These are phyloP conservation scores for Camponotus vicinus DNA, from an alignment of 1,140 invertebrate genomes.

Conservation along the genomic window DNA sequence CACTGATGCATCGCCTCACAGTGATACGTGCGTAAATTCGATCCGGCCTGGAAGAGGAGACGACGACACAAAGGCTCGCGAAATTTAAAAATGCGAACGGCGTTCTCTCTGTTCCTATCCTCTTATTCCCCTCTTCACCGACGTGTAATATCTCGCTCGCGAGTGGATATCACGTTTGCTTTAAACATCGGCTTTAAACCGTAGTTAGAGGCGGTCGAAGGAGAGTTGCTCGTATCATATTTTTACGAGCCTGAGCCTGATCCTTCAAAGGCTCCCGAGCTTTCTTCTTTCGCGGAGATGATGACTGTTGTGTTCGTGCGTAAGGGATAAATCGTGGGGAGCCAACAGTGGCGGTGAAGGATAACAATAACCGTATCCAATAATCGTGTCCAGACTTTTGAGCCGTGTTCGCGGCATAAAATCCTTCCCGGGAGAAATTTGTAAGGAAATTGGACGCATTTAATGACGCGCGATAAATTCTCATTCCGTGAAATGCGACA, in stretches of 20 bases:
- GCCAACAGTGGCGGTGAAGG: background rate
- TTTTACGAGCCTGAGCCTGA: conserved; percentile 6
- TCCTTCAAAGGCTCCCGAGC: background rate
- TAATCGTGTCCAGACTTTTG: background rate
- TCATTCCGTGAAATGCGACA: conserved; percentile 31
- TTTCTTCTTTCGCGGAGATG: background rate
- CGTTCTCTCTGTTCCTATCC: background rate
- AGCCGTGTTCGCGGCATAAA: background rate
- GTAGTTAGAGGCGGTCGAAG: conserved; percentile 32
- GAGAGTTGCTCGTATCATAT: background rate
- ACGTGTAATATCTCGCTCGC: conserved; percentile 33
- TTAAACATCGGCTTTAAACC: conserved; percentile 36
- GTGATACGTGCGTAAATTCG: conserved; percentile 48
- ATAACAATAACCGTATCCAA: conserved; percentile 4
- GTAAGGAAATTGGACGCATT: conserved; percentile 36
- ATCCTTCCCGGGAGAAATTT: background rate
- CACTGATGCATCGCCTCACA: background rate
- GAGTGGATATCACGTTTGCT: conserved; percentile 22
- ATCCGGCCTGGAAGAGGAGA: conserved; percentile 9
- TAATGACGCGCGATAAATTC: conserved; percentile 36
- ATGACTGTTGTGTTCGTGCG: background rate
- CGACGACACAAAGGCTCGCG: conserved; percentile 17
- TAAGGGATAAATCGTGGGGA: background rate
- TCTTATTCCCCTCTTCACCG: background rate
- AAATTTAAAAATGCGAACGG: conserved; percentile 47